phyloP scores from a whole-genome alignment of 2,113 vertebrate genomes.

The Sapayoa aenigma region DNA sequence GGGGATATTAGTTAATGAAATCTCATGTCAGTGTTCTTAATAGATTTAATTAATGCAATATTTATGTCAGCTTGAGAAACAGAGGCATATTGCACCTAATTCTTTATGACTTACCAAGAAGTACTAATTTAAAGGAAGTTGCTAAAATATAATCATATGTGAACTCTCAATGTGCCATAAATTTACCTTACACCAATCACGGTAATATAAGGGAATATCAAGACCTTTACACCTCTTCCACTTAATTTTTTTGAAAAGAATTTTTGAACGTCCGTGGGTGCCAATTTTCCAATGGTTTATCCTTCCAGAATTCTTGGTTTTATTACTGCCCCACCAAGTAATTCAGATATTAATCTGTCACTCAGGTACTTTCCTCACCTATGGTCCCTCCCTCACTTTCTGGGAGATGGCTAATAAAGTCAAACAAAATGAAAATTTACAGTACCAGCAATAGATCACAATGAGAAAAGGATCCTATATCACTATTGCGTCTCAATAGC shows the following conservation, averaged over 20 bases:
- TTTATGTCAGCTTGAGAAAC: slow-evolving; percentile 61
- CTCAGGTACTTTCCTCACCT: not conserved
- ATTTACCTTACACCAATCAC: not conserved
- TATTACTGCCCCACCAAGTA: not conserved
- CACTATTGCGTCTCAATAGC: not conserved
- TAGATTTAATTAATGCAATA: slow-evolving; percentile 72
- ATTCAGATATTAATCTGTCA: not conserved
- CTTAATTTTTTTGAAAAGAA: not conserved
- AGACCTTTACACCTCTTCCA: not conserved
- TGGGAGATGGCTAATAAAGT: not conserved
- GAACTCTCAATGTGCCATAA: not conserved
- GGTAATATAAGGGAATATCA: not conserved
- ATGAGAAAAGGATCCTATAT: not conserved
- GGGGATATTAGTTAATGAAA: slow-evolving; percentile 75
- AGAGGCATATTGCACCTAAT: slow-evolving; percentile 9
- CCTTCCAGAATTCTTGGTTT: not conserved
- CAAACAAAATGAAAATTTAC: not conserved
- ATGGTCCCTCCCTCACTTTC: not conserved
- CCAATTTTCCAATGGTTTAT: not conserved
- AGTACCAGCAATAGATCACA: not conserved
- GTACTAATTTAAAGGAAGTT: slow-evolving; percentile 1
- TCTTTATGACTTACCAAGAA: slow-evolving; percentile 1
- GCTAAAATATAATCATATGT: not conserved
- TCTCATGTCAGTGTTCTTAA: slow-evolving; percentile 68
- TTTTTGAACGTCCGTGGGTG: not conserved